Conservation (phyloP, 37 sponge, comb jelly and placozoan genomes). For the Eunapius fragilis region DNA sequence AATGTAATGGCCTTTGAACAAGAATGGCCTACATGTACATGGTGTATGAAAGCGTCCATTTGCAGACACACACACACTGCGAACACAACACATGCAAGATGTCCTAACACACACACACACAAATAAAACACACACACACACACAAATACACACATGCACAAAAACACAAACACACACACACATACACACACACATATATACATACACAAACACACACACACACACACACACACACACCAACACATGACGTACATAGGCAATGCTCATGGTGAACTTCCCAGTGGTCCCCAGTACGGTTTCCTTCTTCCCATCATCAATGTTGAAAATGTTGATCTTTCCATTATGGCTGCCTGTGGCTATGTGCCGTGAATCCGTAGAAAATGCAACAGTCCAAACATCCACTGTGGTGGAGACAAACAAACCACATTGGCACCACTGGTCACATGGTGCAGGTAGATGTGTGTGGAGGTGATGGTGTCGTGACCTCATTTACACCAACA, state of each 20-base stretch:
- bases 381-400: constrained; percentile 93
- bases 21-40: no score
- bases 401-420: constrained; percentile 39
- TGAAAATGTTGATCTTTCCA: constrained; percentile 93
- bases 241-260: constrained; percentile 83
- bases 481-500: background rate
- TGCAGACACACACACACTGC: no score
- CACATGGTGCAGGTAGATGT: no score
- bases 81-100: no score
- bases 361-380: constrained; percentile 81
- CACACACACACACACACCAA: no score
- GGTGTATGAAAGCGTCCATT: no score
- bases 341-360: constrained; percentile 96
- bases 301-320: constrained; percentile 82
- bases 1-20: no score
- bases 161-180: background rate
- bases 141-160: background rate
- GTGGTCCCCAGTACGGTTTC: constrained; percentile 86
- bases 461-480: background rate
- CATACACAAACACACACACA: background rate
- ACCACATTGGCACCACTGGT: background rate
- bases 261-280: constrained; percentile 95
- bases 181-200: background rate
- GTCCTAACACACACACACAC: no score
- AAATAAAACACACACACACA: no score